Conservation (phyloP, 2,888 invertebrate species). For the Schizaphis graminum region DNA sequence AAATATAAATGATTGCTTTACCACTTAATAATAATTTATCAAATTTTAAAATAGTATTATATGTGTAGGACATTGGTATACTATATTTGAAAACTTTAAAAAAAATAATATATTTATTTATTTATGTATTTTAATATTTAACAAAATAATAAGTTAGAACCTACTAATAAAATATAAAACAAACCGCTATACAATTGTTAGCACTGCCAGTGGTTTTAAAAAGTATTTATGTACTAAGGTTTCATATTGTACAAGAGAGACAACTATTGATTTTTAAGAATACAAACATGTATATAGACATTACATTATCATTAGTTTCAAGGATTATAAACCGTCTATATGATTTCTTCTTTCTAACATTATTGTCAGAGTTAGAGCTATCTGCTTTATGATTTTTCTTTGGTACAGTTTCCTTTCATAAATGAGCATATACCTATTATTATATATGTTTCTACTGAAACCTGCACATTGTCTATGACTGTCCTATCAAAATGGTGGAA, state of each 20-base stretch:
- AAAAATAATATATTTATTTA: background rate
- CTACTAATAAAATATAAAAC: background rate
- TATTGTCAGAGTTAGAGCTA: background rate
- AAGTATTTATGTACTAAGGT: constrained; percentile 38
- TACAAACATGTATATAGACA: background rate
- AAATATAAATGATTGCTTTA: background rate
- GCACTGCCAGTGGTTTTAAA: background rate
- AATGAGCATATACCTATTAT: background rate
- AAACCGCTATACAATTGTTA: background rate
- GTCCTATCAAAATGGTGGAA: background rate
- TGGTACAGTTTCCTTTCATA: background rate
- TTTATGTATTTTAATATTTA: background rate
- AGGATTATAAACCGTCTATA: background rate
- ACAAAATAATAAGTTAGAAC: background rate
- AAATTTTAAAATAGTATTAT: background rate
- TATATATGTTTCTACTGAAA: background rate
- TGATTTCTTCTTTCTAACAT: background rate
- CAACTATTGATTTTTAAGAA: constrained; percentile 52
- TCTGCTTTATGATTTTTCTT: background rate
- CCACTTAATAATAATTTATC: background rate
- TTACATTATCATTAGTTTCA: background rate
- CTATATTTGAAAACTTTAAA: background rate
- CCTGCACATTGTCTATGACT: background rate
- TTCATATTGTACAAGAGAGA: constrained; percentile 16
- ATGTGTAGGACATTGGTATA: background rate